phyloP scores from a whole-genome alignment of 2,113 vertebrate genomes.

The Actinemys pallida region DNA sequence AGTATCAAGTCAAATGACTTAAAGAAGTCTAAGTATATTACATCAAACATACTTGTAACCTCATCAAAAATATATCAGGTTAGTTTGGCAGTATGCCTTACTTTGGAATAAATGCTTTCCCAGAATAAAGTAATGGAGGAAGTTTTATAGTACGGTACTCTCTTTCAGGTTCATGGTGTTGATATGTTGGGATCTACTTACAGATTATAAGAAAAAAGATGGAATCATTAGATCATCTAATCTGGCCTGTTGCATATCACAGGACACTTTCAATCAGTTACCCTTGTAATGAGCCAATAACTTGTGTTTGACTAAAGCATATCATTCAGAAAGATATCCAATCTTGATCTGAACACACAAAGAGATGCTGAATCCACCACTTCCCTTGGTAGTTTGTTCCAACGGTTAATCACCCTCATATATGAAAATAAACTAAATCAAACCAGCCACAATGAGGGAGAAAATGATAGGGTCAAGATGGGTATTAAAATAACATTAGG shows the following conservation, averaged over 20 bases:
- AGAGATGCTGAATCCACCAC: background rate
- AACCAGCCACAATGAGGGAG: too few relatives aligned
- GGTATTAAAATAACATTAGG: too few relatives aligned
- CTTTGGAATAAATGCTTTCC: background rate
- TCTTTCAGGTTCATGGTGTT: background rate
- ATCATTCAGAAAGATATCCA: background rate
- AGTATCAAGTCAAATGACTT: too few relatives aligned
- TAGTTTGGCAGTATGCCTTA: background rate
- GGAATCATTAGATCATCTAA: background rate
- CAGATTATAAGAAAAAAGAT: background rate
- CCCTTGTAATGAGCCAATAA: too few relatives aligned
- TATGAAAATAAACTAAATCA: too few relatives aligned
- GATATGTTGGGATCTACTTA: background rate
- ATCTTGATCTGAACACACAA: background rate
- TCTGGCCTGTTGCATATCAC: background rate
- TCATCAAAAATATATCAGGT: too few relatives aligned
- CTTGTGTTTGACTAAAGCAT: background rate
- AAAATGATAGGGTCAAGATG: too few relatives aligned
- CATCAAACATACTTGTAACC: too few relatives aligned
- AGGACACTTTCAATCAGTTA: background rate
- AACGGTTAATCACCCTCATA: background rate
- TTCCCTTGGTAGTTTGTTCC: background rate
- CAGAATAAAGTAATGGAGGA: background rate
- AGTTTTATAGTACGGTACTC: rapidly evolving
- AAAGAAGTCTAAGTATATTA: too few relatives aligned